A percentile compares a stretch with the other conserved stretches of the same genome.
Conservation (phyloP, 2,888 invertebrate species). For the Perizoma affinitatum region DNA sequence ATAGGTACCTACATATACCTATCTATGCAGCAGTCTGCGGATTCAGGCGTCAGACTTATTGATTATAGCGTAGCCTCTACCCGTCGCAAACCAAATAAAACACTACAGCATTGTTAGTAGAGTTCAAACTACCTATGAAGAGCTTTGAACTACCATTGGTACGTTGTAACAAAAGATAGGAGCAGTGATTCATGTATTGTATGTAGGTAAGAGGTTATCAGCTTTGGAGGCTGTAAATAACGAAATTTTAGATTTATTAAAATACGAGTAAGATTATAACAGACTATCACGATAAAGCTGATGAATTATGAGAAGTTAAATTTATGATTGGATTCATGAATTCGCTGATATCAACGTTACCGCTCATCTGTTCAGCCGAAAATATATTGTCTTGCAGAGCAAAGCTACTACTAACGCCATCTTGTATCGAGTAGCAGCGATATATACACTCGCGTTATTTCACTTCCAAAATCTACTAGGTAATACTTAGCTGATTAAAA, state of each 20-base stretch:
- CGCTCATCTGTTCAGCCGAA: conserved; percentile 24
- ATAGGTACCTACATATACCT: conserved; percentile 19
- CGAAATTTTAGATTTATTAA: conserved; percentile 29
- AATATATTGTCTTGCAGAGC: neutral
- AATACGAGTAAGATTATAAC: conserved; percentile 1
- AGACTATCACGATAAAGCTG: conserved; percentile 9
- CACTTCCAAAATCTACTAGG: conserved; percentile 52
- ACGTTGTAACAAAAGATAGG: conserved; percentile 60
- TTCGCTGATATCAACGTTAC: conserved; percentile 19
- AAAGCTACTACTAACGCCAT: conserved; percentile 46
- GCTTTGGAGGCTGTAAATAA: conserved; percentile 32
- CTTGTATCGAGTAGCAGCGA: conserved; percentile 53
- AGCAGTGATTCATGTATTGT: conserved; percentile 54
- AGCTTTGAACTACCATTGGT: conserved; percentile 26
- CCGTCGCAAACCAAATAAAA: conserved; percentile 31
- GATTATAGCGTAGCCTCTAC: conserved; percentile 55
- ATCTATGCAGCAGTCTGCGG: conserved; percentile 38
- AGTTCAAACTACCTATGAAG: conserved; percentile 29
- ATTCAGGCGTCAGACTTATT: conserved; percentile 51
- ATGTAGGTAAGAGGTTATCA: conserved; percentile 45
- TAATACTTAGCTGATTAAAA: conserved; percentile 61
- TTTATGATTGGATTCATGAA: conserved; percentile 20
- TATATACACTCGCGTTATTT: conserved; percentile 31
- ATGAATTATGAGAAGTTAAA: conserved; percentile 23
- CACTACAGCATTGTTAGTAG: conserved; percentile 26